A percentile compares a stretch with the other conserved stretches of the same genome.
These are phyloP conservation scores for Bovichtus diacanthus DNA, from an alignment of 2,797 vertebrate genomes.

Conservation along the genomic window DNA sequence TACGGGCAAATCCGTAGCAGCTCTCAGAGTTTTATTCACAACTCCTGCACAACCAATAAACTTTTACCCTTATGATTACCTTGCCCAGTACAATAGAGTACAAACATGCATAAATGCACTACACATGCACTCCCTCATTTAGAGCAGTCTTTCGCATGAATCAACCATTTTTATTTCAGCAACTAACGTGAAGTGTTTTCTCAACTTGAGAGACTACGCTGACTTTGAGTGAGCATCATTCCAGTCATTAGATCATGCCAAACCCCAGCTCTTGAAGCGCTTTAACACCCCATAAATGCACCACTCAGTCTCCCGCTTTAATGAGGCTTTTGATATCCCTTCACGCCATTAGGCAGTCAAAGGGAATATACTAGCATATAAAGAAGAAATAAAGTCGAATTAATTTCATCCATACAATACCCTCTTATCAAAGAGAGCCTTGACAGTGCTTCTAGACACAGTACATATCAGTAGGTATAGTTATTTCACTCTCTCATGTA, in stretches of 20 bases:
- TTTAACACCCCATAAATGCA: conserved; percentile 75
- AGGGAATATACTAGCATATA: conserved; percentile 68
- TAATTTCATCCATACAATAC: conserved; percentile 58
- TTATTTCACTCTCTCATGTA: conserved; percentile 26
- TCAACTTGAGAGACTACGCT: conserved; percentile 65
- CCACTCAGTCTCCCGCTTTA: conserved; percentile 71
- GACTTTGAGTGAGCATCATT: conserved; percentile 73
- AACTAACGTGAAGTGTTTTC: conserved; percentile 75
- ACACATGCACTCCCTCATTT: conserved; percentile 34
- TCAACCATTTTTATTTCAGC: conserved; percentile 66
- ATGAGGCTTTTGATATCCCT: conserved; percentile 78
- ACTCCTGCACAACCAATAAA: conserved; percentile 51
- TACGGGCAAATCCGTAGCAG: conserved; percentile 40
- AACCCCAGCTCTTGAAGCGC: conserved; percentile 71
- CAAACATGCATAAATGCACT: background rate
- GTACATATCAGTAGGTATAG: background rate
- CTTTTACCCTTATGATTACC: conserved; percentile 56
- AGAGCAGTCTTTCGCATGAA: conserved; percentile 60
- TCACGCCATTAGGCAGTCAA: conserved; percentile 77
- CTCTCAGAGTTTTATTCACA: conserved; percentile 55
- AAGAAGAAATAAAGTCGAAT: conserved; percentile 67
- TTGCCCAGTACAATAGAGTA: conserved; percentile 27
- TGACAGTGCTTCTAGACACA: conserved; percentile 12
- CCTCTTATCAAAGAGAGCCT: conserved; percentile 57
- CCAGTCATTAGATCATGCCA: conserved; percentile 72